These are phyloP conservation scores for Hemistola chrysoprasaria DNA, from an alignment of 2,888 invertebrate genomes.

Conservation along the genomic window DNA sequence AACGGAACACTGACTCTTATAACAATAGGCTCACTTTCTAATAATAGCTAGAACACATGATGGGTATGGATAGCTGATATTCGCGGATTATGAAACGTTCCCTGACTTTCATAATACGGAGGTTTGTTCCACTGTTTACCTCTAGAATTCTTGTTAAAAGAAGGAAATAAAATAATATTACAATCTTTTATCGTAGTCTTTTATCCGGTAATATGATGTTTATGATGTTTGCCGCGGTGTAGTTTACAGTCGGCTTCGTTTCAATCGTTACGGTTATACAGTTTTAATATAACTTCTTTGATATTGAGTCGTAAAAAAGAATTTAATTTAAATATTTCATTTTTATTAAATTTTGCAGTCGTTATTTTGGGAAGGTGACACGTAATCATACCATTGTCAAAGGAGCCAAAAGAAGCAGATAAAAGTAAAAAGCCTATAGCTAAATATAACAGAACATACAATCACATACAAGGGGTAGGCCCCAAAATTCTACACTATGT, in stretches of 20 bases:
- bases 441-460: too few species aligned
- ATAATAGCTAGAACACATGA: conserved; percentile 45
- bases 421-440: too few species aligned
- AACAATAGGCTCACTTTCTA: conserved; percentile 25
- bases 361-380: too few species aligned
- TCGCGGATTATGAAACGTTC: conserved; percentile 32
- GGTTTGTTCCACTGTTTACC: conserved; percentile 34
- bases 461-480: too few species aligned
- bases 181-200: conserved; percentile 25
- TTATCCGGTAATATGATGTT: conserved; percentile 17
- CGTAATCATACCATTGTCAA: too few species aligned
- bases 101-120: conserved; percentile 22
- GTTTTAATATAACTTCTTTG: conserved; percentile 2
- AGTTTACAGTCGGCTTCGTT: conserved; percentile 11
- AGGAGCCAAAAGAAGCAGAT: too few species aligned
- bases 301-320: not conserved
- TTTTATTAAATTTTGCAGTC: too few species aligned
- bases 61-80: conserved; percentile 30
- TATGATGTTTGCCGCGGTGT: conserved; percentile 15
- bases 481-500: too few species aligned
- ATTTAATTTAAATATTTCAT: not conserved
- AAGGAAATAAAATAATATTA: conserved; percentile 43
- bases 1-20: not conserved
- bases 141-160: conserved; percentile 31
- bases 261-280: conserved; percentile 9